A percentile compares a stretch with the other conserved stretches of the same genome.
Evolutionary conservation across 2,113 vertebrate genomes (phyloP).

Genomic region (Glaucomys volans): DNA sequence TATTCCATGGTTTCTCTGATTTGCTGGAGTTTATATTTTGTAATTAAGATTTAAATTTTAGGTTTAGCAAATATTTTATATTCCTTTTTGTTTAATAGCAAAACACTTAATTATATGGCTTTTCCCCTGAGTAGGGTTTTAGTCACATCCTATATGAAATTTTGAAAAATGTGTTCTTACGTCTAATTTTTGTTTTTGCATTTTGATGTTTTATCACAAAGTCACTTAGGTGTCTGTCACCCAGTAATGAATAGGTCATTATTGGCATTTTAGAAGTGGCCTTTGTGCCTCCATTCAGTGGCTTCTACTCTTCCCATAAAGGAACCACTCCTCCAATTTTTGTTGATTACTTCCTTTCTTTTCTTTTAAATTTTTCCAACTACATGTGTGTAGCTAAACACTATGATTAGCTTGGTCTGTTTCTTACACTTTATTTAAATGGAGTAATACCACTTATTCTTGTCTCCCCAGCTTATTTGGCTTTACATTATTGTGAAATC

Average conservation of each 20-base stretch:
- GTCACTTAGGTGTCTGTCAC: not conserved
- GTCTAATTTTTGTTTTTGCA: not conserved
- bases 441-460: not conserved
- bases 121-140: not conserved
- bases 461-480: constrained; percentile 31
- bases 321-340: not conserved
- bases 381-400: not conserved
- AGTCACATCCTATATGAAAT: not conserved
- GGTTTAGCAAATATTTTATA: constrained; percentile 2
- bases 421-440: constrained; percentile 21
- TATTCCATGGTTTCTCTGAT: not conserved
- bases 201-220: not conserved
- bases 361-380: not conserved
- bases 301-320: not conserved
- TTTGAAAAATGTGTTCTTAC: constrained; percentile 1
- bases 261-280: not conserved
- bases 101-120: not conserved
- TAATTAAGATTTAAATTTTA: constrained; percentile 33
- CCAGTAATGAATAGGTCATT: not conserved
- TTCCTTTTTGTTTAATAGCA: constrained; percentile 33
- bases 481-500: constrained; percentile 37
- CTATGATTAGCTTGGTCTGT: not conserved
- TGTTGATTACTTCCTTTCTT: not conserved
- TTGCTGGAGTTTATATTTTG: constrained; percentile 38
- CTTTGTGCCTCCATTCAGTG: not conserved